A percentile compares a stretch with the other conserved stretches of the same genome.
These are phyloP conservation scores for Lepidothrix coronata DNA, from an alignment of 2,113 vertebrate species.

Conservation along the genomic window DNA sequence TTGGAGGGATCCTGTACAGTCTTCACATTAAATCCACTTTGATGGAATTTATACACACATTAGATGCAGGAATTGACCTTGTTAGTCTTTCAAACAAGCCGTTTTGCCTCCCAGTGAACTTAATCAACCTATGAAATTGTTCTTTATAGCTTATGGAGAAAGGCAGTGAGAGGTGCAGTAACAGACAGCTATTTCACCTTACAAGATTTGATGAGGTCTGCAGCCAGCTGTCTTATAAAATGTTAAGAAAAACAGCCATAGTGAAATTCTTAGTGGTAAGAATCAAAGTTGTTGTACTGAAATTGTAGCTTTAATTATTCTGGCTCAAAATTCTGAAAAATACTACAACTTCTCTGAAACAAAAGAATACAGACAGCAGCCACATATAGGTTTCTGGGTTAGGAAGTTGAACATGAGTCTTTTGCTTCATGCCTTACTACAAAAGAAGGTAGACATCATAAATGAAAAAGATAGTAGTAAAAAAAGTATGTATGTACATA, in stretches of 20 bases:
- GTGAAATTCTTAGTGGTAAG: not conserved
- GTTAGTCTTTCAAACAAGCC: not conserved
- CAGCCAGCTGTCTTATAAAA: not conserved
- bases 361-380: not conserved
- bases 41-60: not conserved
- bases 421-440: not conserved
- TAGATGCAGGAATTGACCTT: not conserved
- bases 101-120: not conserved
- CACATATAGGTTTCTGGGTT: not conserved
- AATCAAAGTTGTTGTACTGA: not conserved
- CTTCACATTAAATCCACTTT: not conserved
- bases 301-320: not conserved
- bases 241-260: not conserved
- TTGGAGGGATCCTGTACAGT: not conserved
- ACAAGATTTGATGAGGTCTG: not conserved
- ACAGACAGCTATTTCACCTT: not conserved
- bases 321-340: not conserved
- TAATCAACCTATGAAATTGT: not conserved
- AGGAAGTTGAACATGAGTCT: not conserved
- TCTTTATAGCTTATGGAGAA: not conserved
- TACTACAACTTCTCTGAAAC: not conserved
- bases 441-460: not conserved
- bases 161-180: not conserved
- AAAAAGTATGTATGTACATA: not conserved
- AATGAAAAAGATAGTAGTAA: not conserved